Evolutionary conservation across 2,888 invertebrate species (phyloP).

Genomic region (Callimorpha dominula): DNA sequence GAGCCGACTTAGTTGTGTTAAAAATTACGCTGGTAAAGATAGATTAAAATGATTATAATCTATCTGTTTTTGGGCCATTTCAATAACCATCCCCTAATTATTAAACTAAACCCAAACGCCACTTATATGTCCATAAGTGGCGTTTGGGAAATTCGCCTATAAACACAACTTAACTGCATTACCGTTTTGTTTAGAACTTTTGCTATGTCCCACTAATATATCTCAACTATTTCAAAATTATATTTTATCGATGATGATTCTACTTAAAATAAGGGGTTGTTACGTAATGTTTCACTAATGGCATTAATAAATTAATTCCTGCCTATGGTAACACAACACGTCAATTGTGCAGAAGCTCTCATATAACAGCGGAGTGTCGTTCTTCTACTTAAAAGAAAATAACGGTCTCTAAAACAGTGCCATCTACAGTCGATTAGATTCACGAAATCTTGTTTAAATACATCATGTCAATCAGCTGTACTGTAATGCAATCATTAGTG

Average conservation of each 20-base stretch:
- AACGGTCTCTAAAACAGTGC: too few relatives aligned
- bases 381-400: too few relatives aligned
- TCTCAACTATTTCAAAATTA: neutral
- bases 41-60: neutral
- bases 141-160: neutral
- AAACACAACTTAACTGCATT: neutral
- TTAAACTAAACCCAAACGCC: neutral
- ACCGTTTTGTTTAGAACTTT: neutral
- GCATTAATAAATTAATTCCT: too few relatives aligned
- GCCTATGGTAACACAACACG: too few relatives aligned
- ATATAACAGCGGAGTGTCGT: too few relatives aligned
- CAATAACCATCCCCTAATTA: neutral
- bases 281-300: neutral
- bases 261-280: neutral
- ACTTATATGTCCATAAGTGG: too few relatives aligned
- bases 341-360: too few relatives aligned
- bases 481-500: neutral
- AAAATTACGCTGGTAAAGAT: neutral
- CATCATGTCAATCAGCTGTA: too few relatives aligned
- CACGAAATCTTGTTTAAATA: too few relatives aligned
- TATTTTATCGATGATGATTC: constrained; percentile 3
- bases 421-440: too few relatives aligned
- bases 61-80: neutral
- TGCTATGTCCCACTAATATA: neutral
- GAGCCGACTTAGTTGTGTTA: neutral